phyloP scores from a whole-genome alignment of 2,888 invertebrate species.

The Bimastos eiseni region DNA sequence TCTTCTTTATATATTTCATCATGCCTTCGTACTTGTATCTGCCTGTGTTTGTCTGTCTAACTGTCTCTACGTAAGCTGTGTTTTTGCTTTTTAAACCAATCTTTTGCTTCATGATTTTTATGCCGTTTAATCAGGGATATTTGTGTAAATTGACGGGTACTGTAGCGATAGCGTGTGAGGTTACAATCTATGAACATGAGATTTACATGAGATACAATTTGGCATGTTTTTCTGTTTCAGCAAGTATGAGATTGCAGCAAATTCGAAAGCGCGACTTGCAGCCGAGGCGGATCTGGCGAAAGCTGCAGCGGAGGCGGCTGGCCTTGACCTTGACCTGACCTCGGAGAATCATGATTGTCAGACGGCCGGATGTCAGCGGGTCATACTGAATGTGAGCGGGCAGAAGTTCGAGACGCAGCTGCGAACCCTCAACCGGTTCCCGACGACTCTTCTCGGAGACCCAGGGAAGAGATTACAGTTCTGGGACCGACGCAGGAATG shows the following conservation, averaged over 20 bases:
- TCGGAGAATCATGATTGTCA: conserved; percentile 46
- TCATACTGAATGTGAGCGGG: conserved; percentile 53
- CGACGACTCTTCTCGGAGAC: conserved; percentile 58
- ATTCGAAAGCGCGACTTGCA: not conserved
- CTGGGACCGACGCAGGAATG: conserved; percentile 54
- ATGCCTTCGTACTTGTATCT: too few relatives aligned
- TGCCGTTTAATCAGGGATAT: too few relatives aligned
- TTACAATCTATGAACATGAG: not conserved
- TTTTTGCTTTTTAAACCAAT: too few relatives aligned
- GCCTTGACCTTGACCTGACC: conserved; percentile 52
- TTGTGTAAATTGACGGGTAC: not conserved
- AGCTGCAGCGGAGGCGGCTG: conserved; percentile 26
- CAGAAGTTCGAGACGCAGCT: conserved; percentile 59
- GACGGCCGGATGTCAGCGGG: conserved; percentile 34
- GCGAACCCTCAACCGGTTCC: conserved; percentile 56
- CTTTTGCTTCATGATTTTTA: too few relatives aligned
- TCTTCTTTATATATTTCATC: too few relatives aligned
- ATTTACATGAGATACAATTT: not conserved
- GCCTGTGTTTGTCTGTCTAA: too few relatives aligned
- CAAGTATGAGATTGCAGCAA: not conserved
- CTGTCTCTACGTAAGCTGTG: too few relatives aligned
- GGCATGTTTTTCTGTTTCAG: not conserved
- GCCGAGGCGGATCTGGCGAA: not conserved
- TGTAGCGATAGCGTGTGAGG: not conserved
- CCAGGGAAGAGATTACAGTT: conserved; percentile 51